Evolutionary conservation across 2,113 vertebrate genomes (phyloP).

Genomic region (Onychorhynchus coronatus): DNA sequence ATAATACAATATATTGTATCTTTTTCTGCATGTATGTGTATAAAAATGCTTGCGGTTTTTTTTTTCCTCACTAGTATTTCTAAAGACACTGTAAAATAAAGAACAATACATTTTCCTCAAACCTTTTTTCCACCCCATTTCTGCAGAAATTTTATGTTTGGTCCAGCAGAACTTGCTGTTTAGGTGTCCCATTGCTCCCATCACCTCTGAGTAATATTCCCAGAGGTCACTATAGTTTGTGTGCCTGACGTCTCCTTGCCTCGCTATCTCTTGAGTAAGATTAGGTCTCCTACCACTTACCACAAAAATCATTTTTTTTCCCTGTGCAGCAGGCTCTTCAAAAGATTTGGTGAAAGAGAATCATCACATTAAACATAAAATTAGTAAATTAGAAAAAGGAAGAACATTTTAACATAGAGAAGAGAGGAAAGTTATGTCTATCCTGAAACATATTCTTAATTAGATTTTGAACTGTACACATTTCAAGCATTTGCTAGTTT

Average conservation of each 20-base stretch:
- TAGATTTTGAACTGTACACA: neutral
- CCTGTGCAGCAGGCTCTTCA: neutral
- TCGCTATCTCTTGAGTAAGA: neutral
- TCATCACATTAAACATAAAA: neutral
- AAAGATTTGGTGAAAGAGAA: neutral
- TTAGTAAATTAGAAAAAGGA: neutral
- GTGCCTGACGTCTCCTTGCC: neutral
- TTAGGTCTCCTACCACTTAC: neutral
- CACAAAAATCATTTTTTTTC: neutral
- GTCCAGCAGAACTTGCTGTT: neutral
- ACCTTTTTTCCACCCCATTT: neutral
- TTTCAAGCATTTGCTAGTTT: neutral
- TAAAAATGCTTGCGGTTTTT: neutral
- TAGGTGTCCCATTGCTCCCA: neutral
- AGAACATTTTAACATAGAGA: neutral
- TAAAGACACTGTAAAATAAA: neutral
- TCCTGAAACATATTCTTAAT: neutral
- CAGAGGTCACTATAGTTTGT: neutral
- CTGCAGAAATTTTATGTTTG: neutral
- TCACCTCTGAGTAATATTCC: neutral
- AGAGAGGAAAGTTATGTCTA: neutral
- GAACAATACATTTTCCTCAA: neutral
- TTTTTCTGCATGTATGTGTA: neutral
- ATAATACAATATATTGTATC: neutral
- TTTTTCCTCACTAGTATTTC: neutral